These are phyloP conservation scores for Sciaenops ocellatus DNA, from an alignment of 2,797 vertebrate genomes.

Conservation along the genomic window DNA sequence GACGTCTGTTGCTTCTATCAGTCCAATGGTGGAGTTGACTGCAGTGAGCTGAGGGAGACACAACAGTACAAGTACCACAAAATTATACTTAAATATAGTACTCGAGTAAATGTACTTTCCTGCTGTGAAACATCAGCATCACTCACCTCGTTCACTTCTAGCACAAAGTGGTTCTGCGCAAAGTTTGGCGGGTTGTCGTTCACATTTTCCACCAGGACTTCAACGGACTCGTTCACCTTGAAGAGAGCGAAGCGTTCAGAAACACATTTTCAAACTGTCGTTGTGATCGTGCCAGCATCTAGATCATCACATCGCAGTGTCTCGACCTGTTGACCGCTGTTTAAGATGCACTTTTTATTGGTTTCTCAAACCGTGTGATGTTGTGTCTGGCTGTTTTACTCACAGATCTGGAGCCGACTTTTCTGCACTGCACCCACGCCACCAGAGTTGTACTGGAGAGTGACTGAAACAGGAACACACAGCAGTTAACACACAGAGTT, in stretches of 20 bases:
- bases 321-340: neutral
- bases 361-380: neutral
- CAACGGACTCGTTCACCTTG: slow-evolving; percentile 81
- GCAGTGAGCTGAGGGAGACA: slow-evolving; percentile 76
- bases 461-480: slow-evolving; percentile 62
- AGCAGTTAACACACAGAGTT: neutral
- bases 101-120: neutral
- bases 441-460: slow-evolving; percentile 75
- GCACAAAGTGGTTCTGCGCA: slow-evolving; percentile 75
- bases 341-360: neutral
- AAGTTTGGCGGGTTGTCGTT: slow-evolving; percentile 88
- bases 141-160: slow-evolving; percentile 87
- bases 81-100: no score
- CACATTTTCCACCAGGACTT: slow-evolving; percentile 82
- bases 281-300: neutral
- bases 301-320: neutral
- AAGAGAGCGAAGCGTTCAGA: slow-evolving; percentile 8
- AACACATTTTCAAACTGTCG: neutral
- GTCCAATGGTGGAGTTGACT: slow-evolving; percentile 80
- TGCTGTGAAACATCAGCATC: neutral
- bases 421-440: slow-evolving; percentile 83
- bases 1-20: slow-evolving; percentile 82
- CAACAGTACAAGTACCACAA: neutral
- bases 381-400: slow-evolving; percentile 57
- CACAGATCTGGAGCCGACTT: slow-evolving; percentile 79